Evolutionary conservation across 35 echinoderm and acorn worm genomes (phyloP).

Genomic region (Nesometra sesokonis): DNA sequence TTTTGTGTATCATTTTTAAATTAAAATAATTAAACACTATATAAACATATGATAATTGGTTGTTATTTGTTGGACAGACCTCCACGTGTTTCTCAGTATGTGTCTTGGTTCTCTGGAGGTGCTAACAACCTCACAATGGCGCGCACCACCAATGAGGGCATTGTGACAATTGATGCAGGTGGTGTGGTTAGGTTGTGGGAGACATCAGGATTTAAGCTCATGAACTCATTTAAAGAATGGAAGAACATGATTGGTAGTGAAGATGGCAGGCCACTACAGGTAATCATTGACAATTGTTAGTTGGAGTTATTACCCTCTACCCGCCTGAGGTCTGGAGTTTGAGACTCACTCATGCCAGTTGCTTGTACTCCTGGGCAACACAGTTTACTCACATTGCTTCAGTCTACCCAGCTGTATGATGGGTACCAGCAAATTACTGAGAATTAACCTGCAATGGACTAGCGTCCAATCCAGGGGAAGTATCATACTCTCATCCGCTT

Average conservation of each 20-base stretch:
- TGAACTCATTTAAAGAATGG: slow-evolving; percentile 67
- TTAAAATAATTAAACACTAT: too few species aligned
- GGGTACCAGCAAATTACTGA: too few species aligned
- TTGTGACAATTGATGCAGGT: slow-evolving; percentile 75
- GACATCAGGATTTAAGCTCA: slow-evolving; percentile 52
- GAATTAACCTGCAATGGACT: too few species aligned
- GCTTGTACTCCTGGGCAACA: too few species aligned
- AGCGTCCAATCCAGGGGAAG: too few species aligned
- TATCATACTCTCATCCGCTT: too few species aligned
- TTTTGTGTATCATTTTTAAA: too few species aligned
- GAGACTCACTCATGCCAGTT: too few species aligned
- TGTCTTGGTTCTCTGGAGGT: slow-evolving; percentile 32
- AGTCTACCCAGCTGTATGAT: too few species aligned
- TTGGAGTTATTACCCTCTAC: too few species aligned
- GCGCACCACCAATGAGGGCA: slow-evolving; percentile 42
- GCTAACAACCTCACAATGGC: slow-evolving; percentile 9
- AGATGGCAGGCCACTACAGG: slow-evolving; percentile 64
- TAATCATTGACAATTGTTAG: neutral
- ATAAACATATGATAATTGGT: neutral
- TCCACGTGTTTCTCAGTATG: slow-evolving; percentile 12
- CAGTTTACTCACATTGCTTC: too few species aligned
- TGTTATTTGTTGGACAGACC: slow-evolving; percentile 25
- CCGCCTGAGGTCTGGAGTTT: too few species aligned
- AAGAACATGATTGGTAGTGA: slow-evolving; percentile 65
- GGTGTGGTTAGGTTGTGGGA: slow-evolving; percentile 78